Base-by-base conservation (phyloP, 2,888 invertebrate genomes). In the Himalopsyche kuldschensis region DNA sequence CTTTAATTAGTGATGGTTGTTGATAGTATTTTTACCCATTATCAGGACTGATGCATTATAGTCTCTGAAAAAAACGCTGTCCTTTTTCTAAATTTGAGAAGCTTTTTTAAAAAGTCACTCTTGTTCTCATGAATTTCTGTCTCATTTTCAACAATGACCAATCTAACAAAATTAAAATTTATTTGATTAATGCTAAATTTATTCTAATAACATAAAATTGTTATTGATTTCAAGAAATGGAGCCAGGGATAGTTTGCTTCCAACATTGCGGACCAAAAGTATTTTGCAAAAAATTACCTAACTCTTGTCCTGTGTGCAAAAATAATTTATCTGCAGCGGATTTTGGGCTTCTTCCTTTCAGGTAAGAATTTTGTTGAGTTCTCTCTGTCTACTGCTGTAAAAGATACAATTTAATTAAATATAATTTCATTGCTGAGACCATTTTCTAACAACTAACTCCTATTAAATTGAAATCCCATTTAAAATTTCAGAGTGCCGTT, bases 231-330 rank as follows among this genome's bases (percentile, higher is more conserved):
- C 35, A 79, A 81, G 78, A 80, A 30, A 94, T 94, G 93, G 95
- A 96, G 92, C 95, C 95, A 88, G 95, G 96, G 88, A 95, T 97
- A 89, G 93, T 97, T 89, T 97, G 97, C 92, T 97, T 97, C 91
- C 96, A 97, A 92, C 98, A 98, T 90, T 97, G 97, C 90, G 94
- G 93, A 83, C 93, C 95, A 86, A 94, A 95, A 91, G 94, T 97
- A 87, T 97, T 97, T 91, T 97, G 97, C 89, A 95, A 96, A 88
- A 90, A 92, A 87, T 92, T 97, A 88, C 97, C 97, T 78, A 93
- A 93, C 88, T 90, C 90, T 87, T 98, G 97, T 89, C 97, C 97
- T 82, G 92, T 95, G 87, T 98, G 98, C 90, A 91, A 93, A 87
- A 92, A 92, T 87, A 93, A 94, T 89, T 92, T 96, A 85, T 89